A percentile compares a stretch with the other conserved stretches of the same genome.
phyloP scores from a whole-genome alignment of 2,888 invertebrate genomes.

The Dione vanillae region DNA sequence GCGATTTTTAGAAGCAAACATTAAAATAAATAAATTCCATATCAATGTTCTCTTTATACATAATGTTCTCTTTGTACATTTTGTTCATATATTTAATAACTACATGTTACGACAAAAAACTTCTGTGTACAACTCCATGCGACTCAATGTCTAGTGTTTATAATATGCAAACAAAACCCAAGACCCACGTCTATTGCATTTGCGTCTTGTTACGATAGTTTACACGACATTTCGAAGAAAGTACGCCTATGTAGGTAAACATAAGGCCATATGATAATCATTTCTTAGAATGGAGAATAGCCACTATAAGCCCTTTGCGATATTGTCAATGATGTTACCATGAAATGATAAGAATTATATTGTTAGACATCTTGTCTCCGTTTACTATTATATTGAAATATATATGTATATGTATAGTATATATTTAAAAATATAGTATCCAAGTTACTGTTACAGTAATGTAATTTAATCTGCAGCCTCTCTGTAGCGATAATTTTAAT shows the following conservation, averaged over 20 bases:
- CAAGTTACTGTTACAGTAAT: neutral
- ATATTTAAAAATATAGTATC: neutral
- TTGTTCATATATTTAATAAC: too few relatives aligned
- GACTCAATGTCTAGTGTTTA: neutral
- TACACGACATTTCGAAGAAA: conserved; percentile 28
- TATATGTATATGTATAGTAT: too few relatives aligned
- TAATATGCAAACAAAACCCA: neutral
- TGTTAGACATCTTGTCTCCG: neutral
- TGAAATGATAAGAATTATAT: conserved; percentile 2
- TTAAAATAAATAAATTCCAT: too few relatives aligned
- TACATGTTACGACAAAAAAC: too few relatives aligned
- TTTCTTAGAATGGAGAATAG: conserved; percentile 12
- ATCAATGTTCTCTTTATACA: too few relatives aligned
- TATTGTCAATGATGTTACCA: conserved; percentile 4
- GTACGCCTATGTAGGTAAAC: conserved; percentile 17
- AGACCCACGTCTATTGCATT: conserved; percentile 1
- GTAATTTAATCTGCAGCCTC: too few relatives aligned
- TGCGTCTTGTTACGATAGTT: conserved; percentile 24
- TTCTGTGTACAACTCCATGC: neutral
- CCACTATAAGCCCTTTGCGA: conserved; percentile 14
- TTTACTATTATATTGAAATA: neutral
- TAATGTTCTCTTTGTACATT: too few relatives aligned
- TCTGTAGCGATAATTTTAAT: too few relatives aligned
- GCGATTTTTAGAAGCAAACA: too few relatives aligned
- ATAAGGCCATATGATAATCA: conserved; percentile 18